Percentiles rank a stretch among this genome's conserved stretches.
phyloP scores from a whole-genome alignment of 2,888 invertebrate genomes.

The Amphipoea lucens region DNA sequence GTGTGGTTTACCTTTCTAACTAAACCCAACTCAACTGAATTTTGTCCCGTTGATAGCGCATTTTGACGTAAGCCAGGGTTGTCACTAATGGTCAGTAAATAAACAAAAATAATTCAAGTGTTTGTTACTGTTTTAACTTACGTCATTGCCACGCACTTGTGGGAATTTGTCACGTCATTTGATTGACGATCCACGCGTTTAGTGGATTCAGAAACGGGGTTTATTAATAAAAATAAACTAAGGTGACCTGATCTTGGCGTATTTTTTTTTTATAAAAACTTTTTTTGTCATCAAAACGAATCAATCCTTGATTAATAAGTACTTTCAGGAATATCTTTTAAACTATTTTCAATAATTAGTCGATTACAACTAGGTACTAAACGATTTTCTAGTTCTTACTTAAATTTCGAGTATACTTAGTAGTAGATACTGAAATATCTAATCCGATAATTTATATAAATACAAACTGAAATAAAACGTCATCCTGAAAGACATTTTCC shows the following conservation, averaged over 20 bases:
- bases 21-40: slow-evolving; percentile 16
- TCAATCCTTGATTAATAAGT: neutral
- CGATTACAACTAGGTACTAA: neutral
- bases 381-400: neutral
- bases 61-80: slow-evolving; percentile 23
- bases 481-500: slow-evolving; percentile 20
- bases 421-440: neutral
- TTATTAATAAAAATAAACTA: slow-evolving; percentile 11
- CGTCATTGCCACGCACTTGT: slow-evolving; percentile 33
- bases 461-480: slow-evolving; percentile 16
- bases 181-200: slow-evolving; percentile 9
- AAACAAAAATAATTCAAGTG: slow-evolving; percentile 10
- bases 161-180: slow-evolving; percentile 26
- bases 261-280: too few species aligned
- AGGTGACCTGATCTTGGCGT: neutral
- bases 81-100: slow-evolving; percentile 6
- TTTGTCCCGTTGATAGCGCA: slow-evolving; percentile 1
- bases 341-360: neutral
- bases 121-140: slow-evolving; percentile 22
- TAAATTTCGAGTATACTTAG: neutral
- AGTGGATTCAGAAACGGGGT: neutral
- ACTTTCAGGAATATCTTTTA: neutral
- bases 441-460: slow-evolving; percentile 11
- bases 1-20: slow-evolving; percentile 23
- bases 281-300: neutral